Percentiles rank a stretch among this genome's conserved stretches.
These are phyloP conservation scores for Recurvirostra avosetta DNA, from an alignment of 2,113 vertebrate genomes.

Conservation along the genomic window DNA sequence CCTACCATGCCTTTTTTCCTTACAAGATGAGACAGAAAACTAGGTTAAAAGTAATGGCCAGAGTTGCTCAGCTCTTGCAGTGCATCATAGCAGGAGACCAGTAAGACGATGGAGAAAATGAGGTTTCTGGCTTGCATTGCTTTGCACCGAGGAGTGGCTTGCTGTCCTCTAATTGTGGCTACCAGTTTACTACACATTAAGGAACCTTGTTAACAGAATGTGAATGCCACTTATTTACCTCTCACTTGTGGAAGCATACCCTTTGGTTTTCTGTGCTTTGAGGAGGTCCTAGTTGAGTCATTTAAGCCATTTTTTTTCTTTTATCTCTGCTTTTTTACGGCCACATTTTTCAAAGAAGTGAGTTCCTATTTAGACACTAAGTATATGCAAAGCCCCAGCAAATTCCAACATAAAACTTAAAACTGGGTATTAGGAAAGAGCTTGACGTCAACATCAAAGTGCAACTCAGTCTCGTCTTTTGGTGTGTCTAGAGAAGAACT, in stretches of 20 bases:
- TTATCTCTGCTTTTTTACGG: background rate
- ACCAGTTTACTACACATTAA: background rate
- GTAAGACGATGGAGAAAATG: background rate
- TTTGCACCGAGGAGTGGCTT: background rate
- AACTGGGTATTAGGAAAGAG: background rate
- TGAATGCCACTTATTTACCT: background rate
- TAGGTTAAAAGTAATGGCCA: background rate
- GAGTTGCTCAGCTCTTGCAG: background rate
- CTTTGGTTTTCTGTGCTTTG: background rate
- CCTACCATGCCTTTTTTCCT: background rate
- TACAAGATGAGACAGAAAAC: background rate
- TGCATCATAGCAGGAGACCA: background rate
- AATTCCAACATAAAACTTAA: background rate
- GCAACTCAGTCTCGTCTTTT: background rate
- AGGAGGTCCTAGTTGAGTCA: background rate
- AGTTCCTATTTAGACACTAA: background rate
- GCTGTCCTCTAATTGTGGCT: slow-evolving; percentile 33
- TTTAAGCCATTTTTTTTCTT: background rate
- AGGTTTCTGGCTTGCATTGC: background rate
- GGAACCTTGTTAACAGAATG: background rate
- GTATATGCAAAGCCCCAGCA: background rate
- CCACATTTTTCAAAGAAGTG: background rate
- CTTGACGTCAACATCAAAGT: background rate
- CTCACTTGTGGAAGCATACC: background rate
- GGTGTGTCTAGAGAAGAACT: background rate